phyloP scores from a whole-genome alignment of 2,888 invertebrate genomes.

The Ormyrus rosae region DNA sequence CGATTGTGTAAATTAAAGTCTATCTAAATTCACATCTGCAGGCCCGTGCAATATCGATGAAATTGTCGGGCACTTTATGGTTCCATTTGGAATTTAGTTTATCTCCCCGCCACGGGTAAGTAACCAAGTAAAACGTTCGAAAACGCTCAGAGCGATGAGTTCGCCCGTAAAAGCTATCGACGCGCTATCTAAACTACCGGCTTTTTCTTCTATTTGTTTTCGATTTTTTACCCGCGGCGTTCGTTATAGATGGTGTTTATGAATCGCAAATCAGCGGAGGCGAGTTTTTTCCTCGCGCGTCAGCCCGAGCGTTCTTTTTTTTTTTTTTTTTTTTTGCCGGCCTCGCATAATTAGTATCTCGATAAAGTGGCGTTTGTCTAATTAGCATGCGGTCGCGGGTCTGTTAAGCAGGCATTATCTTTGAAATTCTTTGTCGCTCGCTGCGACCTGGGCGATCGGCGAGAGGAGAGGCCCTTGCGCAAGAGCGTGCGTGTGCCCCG shows the following conservation, averaged over 20 bases:
- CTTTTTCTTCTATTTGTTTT: conserved; percentile 14
- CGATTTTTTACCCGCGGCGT: background rate
- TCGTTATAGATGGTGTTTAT: background rate
- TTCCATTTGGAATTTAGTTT: no score
- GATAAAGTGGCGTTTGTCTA: conserved; percentile 19
- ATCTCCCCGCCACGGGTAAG: no score
- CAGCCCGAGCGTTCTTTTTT: background rate
- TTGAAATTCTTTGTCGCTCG: background rate
- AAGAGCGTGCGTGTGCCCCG: no score
- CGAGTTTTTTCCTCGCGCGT: conserved; percentile 4
- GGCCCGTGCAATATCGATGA: no score
- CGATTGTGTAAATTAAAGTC: no score
- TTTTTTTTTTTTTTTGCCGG: background rate
- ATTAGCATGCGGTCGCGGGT: conserved; percentile 13
- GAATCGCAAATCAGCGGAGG: conserved; percentile 13
- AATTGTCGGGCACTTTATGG: no score
- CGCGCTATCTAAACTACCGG: background rate
- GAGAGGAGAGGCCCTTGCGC: no score
- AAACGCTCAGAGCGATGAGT: no score
- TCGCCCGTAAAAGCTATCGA: background rate
- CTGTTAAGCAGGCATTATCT: conserved; percentile 1
- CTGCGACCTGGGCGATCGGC: background rate
- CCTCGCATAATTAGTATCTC: background rate
- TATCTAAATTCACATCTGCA: no score
- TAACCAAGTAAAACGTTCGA: no score